Percentiles rank a stretch among this genome's conserved stretches.
Conservation (phyloP, 2,888 invertebrate species). For the Euplexia lucipara region DNA sequence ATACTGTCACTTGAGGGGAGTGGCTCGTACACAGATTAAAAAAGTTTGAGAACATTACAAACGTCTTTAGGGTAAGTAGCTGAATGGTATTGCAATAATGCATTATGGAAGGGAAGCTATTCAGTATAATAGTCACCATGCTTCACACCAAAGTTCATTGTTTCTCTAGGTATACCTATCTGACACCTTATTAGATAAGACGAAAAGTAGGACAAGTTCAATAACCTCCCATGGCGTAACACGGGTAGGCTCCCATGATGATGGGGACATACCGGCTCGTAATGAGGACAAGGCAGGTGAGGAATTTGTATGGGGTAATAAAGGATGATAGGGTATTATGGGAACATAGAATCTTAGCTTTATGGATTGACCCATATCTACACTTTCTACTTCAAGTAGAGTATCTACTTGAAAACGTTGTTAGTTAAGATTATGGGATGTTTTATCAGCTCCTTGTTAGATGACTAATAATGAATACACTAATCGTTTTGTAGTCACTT, state of each 20-base stretch:
- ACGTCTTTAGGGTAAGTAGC: no score
- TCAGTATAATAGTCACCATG: no score
- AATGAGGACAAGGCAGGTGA: conserved; percentile 23
- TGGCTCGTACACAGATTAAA: no score
- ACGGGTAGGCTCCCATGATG: conserved; percentile 30
- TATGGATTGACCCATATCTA: conserved; percentile 2
- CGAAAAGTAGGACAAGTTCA: conserved; percentile 19
- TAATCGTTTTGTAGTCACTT: not conserved
- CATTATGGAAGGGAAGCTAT: no score
- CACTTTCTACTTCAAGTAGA: conserved; percentile 16
- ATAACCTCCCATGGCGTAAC: conserved; percentile 34
- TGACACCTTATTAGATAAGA: conserved; percentile 36
- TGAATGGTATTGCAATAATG: no score
- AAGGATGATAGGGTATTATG: conserved; percentile 21
- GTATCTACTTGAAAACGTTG: conserved; percentile 16
- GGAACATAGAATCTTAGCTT: not conserved
- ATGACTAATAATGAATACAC: conserved; percentile 3
- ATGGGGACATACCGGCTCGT: conserved; percentile 30
- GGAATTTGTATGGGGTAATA: conserved; percentile 50
- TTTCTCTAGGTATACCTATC: not conserved
- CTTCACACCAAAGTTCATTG: no score
- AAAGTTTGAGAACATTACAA: no score
- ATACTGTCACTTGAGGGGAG: no score
- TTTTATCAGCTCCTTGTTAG: conserved; percentile 1
- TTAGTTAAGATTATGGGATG: conserved; percentile 12